Conservation (phyloP, 2,113 vertebrate species). For the Calyptommatus sinebrachiatus region DNA sequence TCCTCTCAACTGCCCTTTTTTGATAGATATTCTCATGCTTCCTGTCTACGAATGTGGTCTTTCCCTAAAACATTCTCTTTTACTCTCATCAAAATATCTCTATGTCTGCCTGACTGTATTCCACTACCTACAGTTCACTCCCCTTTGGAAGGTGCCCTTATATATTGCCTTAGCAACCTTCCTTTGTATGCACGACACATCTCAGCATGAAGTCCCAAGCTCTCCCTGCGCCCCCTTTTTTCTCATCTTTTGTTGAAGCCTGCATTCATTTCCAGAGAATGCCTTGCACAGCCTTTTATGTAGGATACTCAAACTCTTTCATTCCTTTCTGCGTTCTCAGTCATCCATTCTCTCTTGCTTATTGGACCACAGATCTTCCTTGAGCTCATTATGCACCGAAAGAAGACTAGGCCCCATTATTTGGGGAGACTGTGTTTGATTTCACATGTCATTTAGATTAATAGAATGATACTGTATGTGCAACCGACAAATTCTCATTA, state of each 20-base stretch:
- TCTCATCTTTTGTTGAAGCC: constrained; percentile 59
- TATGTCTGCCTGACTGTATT: constrained; percentile 15
- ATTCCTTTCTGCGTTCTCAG: constrained; percentile 62
- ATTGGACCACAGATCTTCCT: constrained; percentile 60
- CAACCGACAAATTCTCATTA: constrained; percentile 54
- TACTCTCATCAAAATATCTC: constrained; percentile 47
- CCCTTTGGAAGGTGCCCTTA: not conserved
- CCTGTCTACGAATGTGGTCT: constrained; percentile 12
- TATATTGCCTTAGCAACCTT: constrained; percentile 42
- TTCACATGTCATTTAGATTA: constrained; percentile 58
- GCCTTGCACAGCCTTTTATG: constrained; percentile 57
- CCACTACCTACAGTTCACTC: not conserved
- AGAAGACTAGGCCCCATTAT: constrained; percentile 51
- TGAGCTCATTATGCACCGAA: constrained; percentile 62
- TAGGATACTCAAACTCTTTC: constrained; percentile 51
- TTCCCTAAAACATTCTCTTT: not conserved
- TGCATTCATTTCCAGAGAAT: constrained; percentile 65
- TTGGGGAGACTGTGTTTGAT: constrained; percentile 50
- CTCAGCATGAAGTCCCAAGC: not conserved
- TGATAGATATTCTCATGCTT: not conserved
- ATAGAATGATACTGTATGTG: constrained; percentile 26
- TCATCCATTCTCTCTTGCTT: constrained; percentile 52
- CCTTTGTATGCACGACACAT: constrained; percentile 43
- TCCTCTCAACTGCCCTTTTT: constrained; percentile 8
- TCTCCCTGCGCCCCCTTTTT: constrained; percentile 50